Evolutionary conservation across 2,113 vertebrate genomes (phyloP).

Genomic region (Dasypus novemcinctus): DNA sequence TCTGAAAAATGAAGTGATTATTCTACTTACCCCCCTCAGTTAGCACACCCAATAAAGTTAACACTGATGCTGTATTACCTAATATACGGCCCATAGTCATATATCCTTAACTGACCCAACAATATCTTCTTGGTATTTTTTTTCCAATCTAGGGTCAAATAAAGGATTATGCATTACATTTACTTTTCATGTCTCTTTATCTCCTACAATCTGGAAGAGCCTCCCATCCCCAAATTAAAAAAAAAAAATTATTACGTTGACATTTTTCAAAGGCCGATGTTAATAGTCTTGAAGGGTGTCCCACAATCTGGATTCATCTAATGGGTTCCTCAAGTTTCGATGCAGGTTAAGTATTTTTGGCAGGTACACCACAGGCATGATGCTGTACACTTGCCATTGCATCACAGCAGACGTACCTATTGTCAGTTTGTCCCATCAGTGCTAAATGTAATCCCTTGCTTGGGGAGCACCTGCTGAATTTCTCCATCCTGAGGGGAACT

Average conservation of each 20-base stretch:
- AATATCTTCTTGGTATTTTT: conserved; percentile 13
- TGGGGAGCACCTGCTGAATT: not conserved
- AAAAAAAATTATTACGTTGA: not conserved
- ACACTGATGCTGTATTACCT: not conserved
- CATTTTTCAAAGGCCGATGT: not conserved
- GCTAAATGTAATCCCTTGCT: not conserved
- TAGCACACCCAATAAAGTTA: not conserved
- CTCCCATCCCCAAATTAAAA: not conserved
- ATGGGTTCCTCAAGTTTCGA: not conserved
- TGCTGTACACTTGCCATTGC: not conserved
- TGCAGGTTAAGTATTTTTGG: not conserved
- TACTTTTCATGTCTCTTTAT: not conserved
- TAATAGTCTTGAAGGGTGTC: not conserved
- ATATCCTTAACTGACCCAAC: not conserved
- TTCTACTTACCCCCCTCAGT: not conserved
- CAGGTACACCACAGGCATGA: not conserved
- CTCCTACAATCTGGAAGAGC: not conserved
- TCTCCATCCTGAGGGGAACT: not conserved
- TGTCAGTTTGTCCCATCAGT: not conserved
- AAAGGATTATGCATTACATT: not conserved
- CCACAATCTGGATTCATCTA: not conserved
- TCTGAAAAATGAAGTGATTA: not conserved
- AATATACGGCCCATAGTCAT: not conserved
- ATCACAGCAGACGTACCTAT: not conserved
- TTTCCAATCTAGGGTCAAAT: not conserved